These are phyloP conservation scores for Alcedo atthis DNA, from an alignment of 2,797 vertebrate genomes.

Conservation along the genomic window DNA sequence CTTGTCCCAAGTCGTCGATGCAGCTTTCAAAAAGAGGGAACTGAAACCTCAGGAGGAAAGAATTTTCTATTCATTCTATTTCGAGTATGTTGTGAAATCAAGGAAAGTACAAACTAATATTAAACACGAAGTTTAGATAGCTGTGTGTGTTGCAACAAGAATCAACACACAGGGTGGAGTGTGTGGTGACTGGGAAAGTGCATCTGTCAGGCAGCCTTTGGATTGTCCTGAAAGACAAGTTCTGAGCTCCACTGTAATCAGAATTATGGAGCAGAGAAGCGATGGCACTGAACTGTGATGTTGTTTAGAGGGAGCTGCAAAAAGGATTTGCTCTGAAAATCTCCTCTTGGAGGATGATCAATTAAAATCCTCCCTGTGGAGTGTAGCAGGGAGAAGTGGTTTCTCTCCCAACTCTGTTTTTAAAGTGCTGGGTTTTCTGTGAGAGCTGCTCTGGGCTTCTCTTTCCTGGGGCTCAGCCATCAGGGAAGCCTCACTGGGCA, in stretches of 20 bases:
- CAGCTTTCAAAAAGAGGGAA: not conserved
- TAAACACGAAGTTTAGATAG: not conserved
- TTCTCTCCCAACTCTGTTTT: not conserved
- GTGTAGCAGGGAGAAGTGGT: not conserved
- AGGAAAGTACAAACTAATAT: not conserved
- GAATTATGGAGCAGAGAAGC: not conserved
- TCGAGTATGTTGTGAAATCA: conserved; percentile 36
- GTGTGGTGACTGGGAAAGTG: accelerated
- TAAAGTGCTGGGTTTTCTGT: not conserved
- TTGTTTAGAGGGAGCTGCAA: not conserved
- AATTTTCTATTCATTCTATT: conserved; percentile 27
- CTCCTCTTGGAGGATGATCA: accelerated
- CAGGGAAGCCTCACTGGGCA: not conserved
- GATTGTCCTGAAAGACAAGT: not conserved
- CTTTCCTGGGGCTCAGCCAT: not conserved
- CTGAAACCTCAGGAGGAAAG: conserved; percentile 38
- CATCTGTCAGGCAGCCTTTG: accelerated
- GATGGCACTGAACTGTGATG: not conserved
- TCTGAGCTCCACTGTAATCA: not conserved
- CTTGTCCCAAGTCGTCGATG: accelerated
- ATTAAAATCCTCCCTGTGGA: not conserved
- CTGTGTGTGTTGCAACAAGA: not conserved
- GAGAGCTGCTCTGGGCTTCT: not conserved
- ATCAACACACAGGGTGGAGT: accelerated
- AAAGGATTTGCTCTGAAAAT: not conserved